A percentile compares a stretch with the other conserved stretches of the same genome.
These are phyloP conservation scores for Selene dorsalis DNA, from an alignment of 2,797 vertebrate genomes.

Conservation along the genomic window DNA sequence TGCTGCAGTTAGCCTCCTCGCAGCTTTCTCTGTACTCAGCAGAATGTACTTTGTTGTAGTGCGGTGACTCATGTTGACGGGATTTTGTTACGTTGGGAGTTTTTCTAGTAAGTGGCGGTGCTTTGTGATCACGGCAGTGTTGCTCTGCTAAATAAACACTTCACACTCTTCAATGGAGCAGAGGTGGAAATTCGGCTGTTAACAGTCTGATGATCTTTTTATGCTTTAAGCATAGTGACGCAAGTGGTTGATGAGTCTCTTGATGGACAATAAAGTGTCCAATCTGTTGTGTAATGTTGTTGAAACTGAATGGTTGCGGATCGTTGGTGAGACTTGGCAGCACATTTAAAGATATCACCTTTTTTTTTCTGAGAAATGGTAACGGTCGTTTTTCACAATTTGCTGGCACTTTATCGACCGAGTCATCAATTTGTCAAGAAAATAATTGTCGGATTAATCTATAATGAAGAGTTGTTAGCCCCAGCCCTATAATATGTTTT, in stretches of 20 bases:
- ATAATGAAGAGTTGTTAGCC: background rate
- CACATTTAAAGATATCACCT: background rate
- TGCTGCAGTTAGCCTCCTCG: conserved; percentile 28
- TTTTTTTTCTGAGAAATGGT: too few relatives aligned
- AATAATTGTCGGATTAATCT: background rate
- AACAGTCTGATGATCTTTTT: background rate
- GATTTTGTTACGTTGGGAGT: conserved; percentile 10
- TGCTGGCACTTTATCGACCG: background rate
- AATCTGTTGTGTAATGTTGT: background rate
- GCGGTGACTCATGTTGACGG: conserved; percentile 15
- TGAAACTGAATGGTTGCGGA: background rate
- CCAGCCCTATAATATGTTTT: background rate
- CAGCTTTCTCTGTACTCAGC: conserved; percentile 46
- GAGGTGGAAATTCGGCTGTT: background rate
- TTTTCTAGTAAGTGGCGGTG: background rate
- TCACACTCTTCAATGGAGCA: background rate
- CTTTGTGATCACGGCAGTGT: background rate
- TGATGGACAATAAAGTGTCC: background rate
- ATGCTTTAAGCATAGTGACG: background rate
- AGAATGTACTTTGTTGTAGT: conserved; percentile 20
- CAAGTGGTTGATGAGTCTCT: too few relatives aligned
- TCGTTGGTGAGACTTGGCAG: background rate
- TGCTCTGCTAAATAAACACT: background rate
- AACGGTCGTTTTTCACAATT: too few relatives aligned
- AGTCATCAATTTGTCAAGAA: background rate